phyloP scores from a whole-genome alignment of 1,140 invertebrate species.

The Papilio helenus region DNA sequence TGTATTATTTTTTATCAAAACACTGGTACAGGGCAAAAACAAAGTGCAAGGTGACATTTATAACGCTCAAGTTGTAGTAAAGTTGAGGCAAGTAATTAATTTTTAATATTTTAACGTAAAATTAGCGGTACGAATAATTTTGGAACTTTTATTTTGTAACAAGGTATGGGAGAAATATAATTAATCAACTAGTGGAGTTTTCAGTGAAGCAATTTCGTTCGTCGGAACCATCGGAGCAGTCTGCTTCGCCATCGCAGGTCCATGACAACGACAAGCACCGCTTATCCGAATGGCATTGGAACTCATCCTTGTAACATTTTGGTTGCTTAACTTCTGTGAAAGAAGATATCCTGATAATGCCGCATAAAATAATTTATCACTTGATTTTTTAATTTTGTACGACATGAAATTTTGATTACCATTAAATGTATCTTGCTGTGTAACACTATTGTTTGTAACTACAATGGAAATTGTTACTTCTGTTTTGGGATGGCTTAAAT shows the following conservation, averaged over 20 bases:
- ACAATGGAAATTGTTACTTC: background rate
- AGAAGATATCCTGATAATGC: background rate
- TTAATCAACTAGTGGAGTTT: too few species aligned
- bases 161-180: too few species aligned
- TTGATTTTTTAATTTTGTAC: background rate
- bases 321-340: background rate
- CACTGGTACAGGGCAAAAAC: too few species aligned
- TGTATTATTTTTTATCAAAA: too few species aligned
- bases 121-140: too few species aligned
- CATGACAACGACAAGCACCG: background rate
- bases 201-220: background rate
- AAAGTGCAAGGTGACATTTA: too few species aligned
- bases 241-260: background rate
- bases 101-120: too few species aligned
- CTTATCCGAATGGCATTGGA: background rate
- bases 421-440: background rate
- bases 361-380: too few species aligned
- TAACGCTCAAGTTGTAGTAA: too few species aligned
- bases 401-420: background rate
- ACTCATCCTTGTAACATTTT: background rate
- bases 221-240: background rate
- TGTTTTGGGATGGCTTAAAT: background rate
- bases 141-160: too few species aligned
- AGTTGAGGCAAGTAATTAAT: too few species aligned
- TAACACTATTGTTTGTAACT: background rate